These are phyloP conservation scores for Adoxophyes honmai DNA, from an alignment of 1,140 invertebrate species.

Conservation along the genomic window DNA sequence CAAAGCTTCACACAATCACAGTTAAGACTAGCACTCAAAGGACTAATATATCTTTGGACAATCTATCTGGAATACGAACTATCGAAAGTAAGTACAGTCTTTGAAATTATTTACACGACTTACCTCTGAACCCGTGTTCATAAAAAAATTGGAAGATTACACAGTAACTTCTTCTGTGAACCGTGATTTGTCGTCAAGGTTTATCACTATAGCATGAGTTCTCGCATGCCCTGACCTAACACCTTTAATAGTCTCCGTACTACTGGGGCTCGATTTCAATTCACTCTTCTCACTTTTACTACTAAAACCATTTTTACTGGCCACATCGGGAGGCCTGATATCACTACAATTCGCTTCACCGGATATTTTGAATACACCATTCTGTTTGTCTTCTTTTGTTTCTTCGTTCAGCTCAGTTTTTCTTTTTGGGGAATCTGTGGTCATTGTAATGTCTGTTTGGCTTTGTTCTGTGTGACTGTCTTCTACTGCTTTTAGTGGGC, in stretches of 20 bases:
- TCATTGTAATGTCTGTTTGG: conserved; percentile 59
- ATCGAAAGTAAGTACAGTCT: conserved; percentile 53
- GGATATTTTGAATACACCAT: conserved; percentile 68
- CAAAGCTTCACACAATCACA: conserved; percentile 51
- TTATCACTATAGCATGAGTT: conserved; percentile 86
- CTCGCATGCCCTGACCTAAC: conserved; percentile 82
- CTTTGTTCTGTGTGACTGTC: conserved; percentile 65
- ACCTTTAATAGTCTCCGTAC: conserved; percentile 56
- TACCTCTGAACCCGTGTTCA: background rate
- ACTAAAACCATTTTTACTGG: conserved; percentile 52
- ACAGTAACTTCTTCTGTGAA: conserved; percentile 90
- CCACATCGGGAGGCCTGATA: conserved; percentile 60
- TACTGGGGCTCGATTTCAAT: conserved; percentile 58
- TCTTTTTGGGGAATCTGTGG: conserved; percentile 55
- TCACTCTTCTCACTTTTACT: conserved; percentile 62
- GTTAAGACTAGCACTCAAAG: conserved; percentile 62
- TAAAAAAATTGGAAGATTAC: conserved; percentile 59
- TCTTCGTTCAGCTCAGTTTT: conserved; percentile 47
- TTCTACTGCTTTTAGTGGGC: conserved; percentile 70
- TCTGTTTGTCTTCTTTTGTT: conserved; percentile 53
- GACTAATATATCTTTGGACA: conserved; percentile 16
- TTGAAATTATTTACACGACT: conserved; percentile 23
- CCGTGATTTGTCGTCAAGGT: conserved; percentile 87
- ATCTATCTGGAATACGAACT: conserved; percentile 20
- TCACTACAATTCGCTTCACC: conserved; percentile 68